A percentile compares a stretch with the other conserved stretches of the same genome.
Evolutionary conservation across 2,797 vertebrate genomes (phyloP).

Genomic region (Silurus aristotelis): DNA sequence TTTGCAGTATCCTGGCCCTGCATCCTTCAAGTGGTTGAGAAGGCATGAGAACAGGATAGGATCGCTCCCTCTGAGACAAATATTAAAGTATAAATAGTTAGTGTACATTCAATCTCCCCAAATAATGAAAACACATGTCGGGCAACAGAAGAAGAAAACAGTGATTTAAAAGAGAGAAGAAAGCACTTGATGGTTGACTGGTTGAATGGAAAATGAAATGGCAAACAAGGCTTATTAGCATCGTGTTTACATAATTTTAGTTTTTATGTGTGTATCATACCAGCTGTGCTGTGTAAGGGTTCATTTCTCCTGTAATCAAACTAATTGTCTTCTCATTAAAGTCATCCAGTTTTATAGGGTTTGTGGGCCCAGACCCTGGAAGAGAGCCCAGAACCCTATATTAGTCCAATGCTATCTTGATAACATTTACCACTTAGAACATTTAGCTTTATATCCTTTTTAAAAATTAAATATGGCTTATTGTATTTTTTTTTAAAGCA

Average conservation of each 20-base stretch:
- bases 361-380: constrained; percentile 40
- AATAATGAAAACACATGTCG: constrained; percentile 3
- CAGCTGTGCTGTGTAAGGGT: constrained; percentile 40
- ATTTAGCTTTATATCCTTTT: background rate
- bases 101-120: constrained; percentile 44
- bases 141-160: background rate
- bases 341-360: constrained; percentile 48
- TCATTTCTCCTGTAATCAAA: constrained; percentile 36
- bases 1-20: constrained; percentile 61
- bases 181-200: constrained; percentile 6
- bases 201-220: background rate
- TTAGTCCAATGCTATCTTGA: background rate
- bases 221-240: background rate
- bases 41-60: constrained; percentile 65
- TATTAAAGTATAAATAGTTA: constrained; percentile 1
- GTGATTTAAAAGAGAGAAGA: constrained; percentile 35
- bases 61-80: constrained; percentile 72
- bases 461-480: background rate
- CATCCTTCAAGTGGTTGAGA: constrained; percentile 64
- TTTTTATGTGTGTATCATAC: constrained; percentile 27
- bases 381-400: background rate
- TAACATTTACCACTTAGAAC: background rate
- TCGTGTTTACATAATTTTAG: background rate
- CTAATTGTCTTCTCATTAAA: constrained; percentile 43
- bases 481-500: background rate